Evolutionary conservation across 2,113 vertebrate species (phyloP).

Genomic region (Nannobrachium achirus): DNA sequence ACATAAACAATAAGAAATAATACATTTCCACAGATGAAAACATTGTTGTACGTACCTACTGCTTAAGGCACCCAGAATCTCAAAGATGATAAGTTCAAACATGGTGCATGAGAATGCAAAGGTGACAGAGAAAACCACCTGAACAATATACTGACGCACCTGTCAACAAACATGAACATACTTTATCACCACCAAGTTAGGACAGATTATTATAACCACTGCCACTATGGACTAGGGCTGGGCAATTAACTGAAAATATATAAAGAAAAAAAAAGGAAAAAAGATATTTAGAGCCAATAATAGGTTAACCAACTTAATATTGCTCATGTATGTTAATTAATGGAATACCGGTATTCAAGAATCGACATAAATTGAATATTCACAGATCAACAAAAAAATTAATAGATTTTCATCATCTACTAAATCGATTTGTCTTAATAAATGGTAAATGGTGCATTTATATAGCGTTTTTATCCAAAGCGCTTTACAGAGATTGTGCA

Average conservation of each 20-base stretch:
- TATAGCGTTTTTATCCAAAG: no score
- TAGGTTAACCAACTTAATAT: not conserved
- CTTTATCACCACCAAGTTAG: not conserved
- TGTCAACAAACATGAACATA: constrained; percentile 55
- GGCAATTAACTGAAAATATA: not conserved
- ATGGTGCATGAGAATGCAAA: constrained; percentile 99
- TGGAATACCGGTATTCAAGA: no score
- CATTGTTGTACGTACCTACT: constrained; percentile 83
- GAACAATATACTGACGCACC: constrained; percentile 95
- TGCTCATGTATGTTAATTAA: no score
- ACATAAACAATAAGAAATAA: not conserved
- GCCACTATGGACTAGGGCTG: no score
- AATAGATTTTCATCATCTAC: no score
- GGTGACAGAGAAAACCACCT: constrained; percentile 97
- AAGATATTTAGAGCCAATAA: not conserved
- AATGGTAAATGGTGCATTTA: no score
- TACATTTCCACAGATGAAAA: not conserved
- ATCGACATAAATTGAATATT: no score
- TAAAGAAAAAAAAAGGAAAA: no score
- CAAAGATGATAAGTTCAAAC: constrained; percentile 99
- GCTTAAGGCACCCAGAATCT: constrained; percentile 94
- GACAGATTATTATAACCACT: not conserved
- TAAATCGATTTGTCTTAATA: no score
- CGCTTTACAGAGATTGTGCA: no score
- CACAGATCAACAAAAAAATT: no score